Evolutionary conservation across 2,113 vertebrate genomes (phyloP).

Genomic region (Paramormyrops kingsleyae): DNA sequence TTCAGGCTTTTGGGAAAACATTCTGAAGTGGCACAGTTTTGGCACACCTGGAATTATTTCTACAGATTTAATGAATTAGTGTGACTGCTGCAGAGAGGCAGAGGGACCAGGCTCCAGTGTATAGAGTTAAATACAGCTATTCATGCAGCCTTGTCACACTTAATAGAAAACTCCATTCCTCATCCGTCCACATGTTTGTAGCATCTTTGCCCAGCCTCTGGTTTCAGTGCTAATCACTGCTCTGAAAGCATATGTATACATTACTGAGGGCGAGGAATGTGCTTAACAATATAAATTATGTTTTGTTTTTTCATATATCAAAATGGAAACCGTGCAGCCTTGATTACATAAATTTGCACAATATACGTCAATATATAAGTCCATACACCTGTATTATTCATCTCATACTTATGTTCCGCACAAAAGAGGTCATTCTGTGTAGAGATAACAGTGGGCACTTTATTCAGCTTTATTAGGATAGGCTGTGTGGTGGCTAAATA

Average conservation of each 20-base stretch:
- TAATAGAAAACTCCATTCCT: constrained; percentile 17
- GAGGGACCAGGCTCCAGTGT: constrained; percentile 4
- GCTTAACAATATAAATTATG: not conserved
- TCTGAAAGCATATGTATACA: not conserved
- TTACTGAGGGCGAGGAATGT: not conserved
- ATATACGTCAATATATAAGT: not conserved
- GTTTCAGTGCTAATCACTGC: not conserved
- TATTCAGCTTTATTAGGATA: not conserved
- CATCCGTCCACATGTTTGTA: constrained; percentile 12
- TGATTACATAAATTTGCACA: not conserved
- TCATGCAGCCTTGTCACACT: constrained; percentile 15
- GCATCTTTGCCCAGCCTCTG: not conserved
- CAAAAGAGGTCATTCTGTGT: not conserved
- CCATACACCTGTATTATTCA: not conserved
- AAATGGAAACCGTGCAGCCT: not conserved
- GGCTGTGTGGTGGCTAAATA: not conserved
- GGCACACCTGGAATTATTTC: constrained; percentile 7
- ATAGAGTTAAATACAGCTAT: constrained; percentile 14
- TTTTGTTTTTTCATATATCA: not conserved
- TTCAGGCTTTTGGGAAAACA: constrained; percentile 28
- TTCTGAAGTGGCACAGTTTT: constrained; percentile 13
- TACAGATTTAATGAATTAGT: constrained; percentile 21
- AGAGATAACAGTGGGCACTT: not conserved
- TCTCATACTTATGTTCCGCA: no score
- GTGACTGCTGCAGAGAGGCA: not conserved